A percentile compares a stretch with the other conserved stretches of the same genome.
phyloP scores from a whole-genome alignment of 2,888 invertebrate species.

The Conchocele bisecta region DNA sequence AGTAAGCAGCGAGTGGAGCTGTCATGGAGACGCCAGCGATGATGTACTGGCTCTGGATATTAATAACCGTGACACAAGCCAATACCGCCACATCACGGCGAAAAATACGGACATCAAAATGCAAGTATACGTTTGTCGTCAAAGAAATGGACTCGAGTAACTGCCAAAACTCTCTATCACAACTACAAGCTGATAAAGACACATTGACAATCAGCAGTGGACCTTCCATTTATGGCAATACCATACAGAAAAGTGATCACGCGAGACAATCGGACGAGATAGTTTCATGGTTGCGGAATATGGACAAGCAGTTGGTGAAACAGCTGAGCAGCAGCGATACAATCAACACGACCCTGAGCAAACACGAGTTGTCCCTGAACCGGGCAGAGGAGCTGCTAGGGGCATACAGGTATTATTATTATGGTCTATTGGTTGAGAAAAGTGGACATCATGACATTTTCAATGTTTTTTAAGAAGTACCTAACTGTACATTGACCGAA shows the following conservation, averaged over 20 bases:
- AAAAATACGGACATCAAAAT: conserved; percentile 43
- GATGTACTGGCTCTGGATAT: conserved; percentile 3
- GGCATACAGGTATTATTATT: conserved; percentile 61
- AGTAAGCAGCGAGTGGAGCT: neutral
- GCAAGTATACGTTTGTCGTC: conserved; percentile 74
- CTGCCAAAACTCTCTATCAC: conserved; percentile 64
- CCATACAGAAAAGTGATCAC: neutral
- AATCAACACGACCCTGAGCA: conserved; percentile 70
- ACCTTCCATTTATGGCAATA: neutral
- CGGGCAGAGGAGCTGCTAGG: conserved; percentile 65
- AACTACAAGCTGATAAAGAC: conserved; percentile 54
- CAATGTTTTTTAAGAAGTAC: no score
- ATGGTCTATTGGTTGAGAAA: no score
- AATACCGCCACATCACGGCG: conserved; percentile 7
- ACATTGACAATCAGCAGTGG: conserved; percentile 13
- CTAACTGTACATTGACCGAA: no score
- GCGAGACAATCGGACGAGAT: conserved; percentile 22
- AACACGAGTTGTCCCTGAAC: conserved; percentile 66
- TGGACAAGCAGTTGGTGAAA: conserved; percentile 65
- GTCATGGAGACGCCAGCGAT: neutral
- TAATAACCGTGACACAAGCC: neutral
- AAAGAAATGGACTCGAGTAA: conserved; percentile 72
- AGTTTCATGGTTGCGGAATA: conserved; percentile 46
- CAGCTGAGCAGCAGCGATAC: conserved; percentile 68
- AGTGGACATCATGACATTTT: no score